Percentiles rank a stretch among this genome's conserved stretches.
Evolutionary conservation across 2,113 vertebrate species (phyloP).

Genomic region (Psittacara wagleri): DNA sequence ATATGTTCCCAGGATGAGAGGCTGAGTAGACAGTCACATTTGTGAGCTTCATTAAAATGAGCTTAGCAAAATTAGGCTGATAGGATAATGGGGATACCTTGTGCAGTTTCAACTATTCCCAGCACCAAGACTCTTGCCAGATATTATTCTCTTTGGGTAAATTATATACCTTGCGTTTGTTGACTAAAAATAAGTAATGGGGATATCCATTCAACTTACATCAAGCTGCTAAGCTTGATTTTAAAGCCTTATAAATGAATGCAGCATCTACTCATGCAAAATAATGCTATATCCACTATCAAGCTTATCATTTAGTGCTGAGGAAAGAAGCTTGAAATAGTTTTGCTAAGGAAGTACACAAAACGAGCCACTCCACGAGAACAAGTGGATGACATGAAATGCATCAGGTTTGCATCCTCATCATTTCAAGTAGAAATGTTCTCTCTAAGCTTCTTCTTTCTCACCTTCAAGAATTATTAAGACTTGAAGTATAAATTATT

Average conservation of each 20-base stretch:
- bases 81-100: not conserved
- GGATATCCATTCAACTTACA: not conserved
- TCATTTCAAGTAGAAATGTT: not conserved
- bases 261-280: not conserved
- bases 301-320: not conserved
- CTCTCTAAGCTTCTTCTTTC: not conserved
- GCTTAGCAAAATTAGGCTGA: conserved; percentile 37
- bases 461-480: not conserved
- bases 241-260: not conserved
- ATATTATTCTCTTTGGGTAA: not conserved
- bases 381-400: not conserved
- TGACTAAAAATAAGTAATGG: not conserved
- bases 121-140: not conserved
- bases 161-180: not conserved
- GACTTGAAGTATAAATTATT: not conserved
- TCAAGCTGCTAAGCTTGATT: not conserved
- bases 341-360: not conserved
- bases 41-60: conserved; percentile 40
- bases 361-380: not conserved
- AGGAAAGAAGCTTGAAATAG: not conserved
- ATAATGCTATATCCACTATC: not conserved
- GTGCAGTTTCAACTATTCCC: not conserved
- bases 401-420: not conserved
- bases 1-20: conserved; percentile 35
- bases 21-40: conserved; percentile 14